Conservation (phyloP, 2,797 vertebrate genomes). For the Ctenochaetus hawaiiensis region DNA sequence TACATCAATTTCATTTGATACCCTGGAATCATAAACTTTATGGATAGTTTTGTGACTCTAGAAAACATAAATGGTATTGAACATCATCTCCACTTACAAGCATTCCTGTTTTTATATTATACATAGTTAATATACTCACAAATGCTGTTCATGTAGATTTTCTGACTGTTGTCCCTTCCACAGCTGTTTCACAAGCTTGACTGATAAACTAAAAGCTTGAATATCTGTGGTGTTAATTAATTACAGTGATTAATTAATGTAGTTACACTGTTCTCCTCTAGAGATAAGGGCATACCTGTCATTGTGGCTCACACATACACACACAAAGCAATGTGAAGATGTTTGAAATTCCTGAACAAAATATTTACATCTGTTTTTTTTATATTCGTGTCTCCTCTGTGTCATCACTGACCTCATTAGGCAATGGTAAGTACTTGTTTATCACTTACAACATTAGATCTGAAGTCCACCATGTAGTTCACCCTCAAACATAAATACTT, state of each 20-base stretch:
- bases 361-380: constrained; percentile 19
- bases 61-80: constrained; percentile 5
- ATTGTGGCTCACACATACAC: constrained; percentile 5
- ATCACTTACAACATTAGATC: constrained; percentile 7
- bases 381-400: constrained; percentile 11
- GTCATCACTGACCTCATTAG: constrained; percentile 72
- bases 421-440: constrained; percentile 89
- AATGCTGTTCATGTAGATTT: constrained; percentile 1
- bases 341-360: constrained; percentile 12
- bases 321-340: constrained; percentile 6
- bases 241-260: constrained; percentile 31
- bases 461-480: not conserved
- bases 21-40: not conserved
- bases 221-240: constrained; percentile 21
- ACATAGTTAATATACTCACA: not conserved
- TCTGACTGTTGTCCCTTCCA: not conserved
- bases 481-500: constrained; percentile 1
- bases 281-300: constrained; percentile 22
- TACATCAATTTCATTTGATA: not conserved
- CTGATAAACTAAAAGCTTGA: constrained; percentile 34
- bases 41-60: not conserved
- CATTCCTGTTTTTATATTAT: not conserved
- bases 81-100: not conserved
- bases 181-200: constrained; percentile 3
- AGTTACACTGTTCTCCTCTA: constrained; percentile 3